Base-by-base conservation (phyloP, 92 coral and sea anemone genomes). In the Siderastrea radians region DNA sequence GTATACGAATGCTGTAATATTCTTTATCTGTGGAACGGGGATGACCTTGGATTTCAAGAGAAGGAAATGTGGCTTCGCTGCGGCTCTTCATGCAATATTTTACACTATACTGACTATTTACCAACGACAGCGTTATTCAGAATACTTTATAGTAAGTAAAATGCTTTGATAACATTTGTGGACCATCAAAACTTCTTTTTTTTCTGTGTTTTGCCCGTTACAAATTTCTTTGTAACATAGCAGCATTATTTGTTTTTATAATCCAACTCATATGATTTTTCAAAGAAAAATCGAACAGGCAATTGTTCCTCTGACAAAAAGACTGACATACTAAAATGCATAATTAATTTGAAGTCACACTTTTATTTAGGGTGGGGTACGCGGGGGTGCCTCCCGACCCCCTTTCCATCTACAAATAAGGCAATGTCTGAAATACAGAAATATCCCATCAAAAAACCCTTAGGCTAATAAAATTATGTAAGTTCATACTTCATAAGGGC, bases 11-110 rank as follows among this genome's bases (percentile, higher is more conserved):
- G 98, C 96, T 2, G 89, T 90, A 10, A 60, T 98, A 3, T 98
- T 90, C 82, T 98, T 98, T 77, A 49, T 94, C 66, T 96, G 98
- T 89, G 99, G 96, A 7, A 96, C 98, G 1, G 98, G 98, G 9
- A 98, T 98, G 99, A 94, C 98, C 7, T 73, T 98, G 85, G 96
- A 98, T 80, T 59, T 93, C 19, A 94, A 92, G 52, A 85, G 98
- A 83, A 88, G 98, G 63, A 86, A 75, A 63, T 93, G 90, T 64
- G 99, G 98, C 44, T 68, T 98, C 60, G 90, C 88, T 69, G 95
- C 99, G 19, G 96, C 93, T 57, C 53, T 94, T 70, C 99, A 98
- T 68, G 88, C 91, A 47, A 88, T 92, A 62, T 72, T 68, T 62
- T 81, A 79, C 43, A 92, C 99, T 6, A 84, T 87, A 52, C 58